Evolutionary conservation across 2,113 vertebrate genomes (phyloP).

Genomic region (Seriola rivoliana): DNA sequence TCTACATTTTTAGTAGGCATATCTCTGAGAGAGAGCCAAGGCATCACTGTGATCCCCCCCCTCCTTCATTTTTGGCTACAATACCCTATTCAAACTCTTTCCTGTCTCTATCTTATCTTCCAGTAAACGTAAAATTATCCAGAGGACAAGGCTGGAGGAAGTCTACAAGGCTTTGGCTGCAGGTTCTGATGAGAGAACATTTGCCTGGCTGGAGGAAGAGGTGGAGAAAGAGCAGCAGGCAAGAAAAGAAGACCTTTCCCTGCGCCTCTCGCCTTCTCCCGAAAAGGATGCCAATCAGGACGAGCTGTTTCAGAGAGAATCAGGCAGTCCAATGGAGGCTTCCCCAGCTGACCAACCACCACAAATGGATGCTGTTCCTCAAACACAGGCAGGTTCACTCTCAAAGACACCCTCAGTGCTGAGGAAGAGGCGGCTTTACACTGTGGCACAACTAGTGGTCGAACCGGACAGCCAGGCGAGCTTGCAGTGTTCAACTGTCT

Average conservation of each 20-base stretch:
- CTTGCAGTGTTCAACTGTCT: conserved; percentile 62
- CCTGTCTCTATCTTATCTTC: conserved; percentile 13
- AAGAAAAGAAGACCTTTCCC: conserved; percentile 32
- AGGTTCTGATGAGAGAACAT: conserved; percentile 73
- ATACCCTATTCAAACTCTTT: background rate
- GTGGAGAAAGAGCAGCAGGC: conserved; percentile 65
- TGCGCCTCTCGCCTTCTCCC: conserved; percentile 43
- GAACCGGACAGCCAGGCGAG: conserved; percentile 82
- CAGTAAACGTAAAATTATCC: conserved; percentile 53
- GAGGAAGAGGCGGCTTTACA: conserved; percentile 63
- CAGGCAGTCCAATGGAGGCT: conserved; percentile 61
- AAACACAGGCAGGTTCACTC: conserved; percentile 1
- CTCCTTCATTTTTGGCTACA: background rate
- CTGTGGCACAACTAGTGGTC: conserved; percentile 84
- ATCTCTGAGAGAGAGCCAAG: background rate
- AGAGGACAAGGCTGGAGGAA: conserved; percentile 76
- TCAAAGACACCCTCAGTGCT: background rate
- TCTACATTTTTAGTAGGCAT: no score
- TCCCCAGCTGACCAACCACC: conserved; percentile 55
- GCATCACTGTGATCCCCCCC: background rate
- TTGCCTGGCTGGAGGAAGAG: conserved; percentile 86
- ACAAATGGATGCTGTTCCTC: conserved; percentile 19
- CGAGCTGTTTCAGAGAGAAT: conserved; percentile 31
- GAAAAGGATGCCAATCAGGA: conserved; percentile 22
- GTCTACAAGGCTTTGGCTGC: conserved; percentile 83